Base-by-base conservation (phyloP, 2,113 vertebrate species). In the Orthonyx spaldingii region DNA sequence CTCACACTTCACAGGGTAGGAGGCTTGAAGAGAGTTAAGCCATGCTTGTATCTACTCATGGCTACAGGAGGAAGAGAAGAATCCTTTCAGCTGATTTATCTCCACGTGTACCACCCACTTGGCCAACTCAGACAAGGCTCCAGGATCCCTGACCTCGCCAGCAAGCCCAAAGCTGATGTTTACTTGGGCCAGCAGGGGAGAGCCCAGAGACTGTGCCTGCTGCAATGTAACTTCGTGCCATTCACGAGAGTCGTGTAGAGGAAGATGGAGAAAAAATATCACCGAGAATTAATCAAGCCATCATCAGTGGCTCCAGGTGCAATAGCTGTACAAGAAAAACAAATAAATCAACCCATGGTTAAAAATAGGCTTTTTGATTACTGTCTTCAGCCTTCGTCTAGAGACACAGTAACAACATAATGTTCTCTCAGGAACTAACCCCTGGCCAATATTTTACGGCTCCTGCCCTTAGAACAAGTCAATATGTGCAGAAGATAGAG, bases 281-380 rank as follows among this genome's bases (percentile, higher is more conserved):
- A 63, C 66, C 1, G 2, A 66, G 85, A 94, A 94, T 95, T 96
- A 96, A 95, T 96, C 95, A 96, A 96, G 72, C 88, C 94, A 97
- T 92, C 95, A 92, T 82, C 92, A 87, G 81, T 49, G 63, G 84
- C 74, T 91, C 81, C 93, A 90, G 78, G 88, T 96, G 90, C 94
- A 95, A 94, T 71, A 94, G 86, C 83, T 76, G 64, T 50, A 89
- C 65, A 82, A 93, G 88, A 75, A 95, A 96, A 97, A 92, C 89
- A 97, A 96, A 97, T 96, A 95, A 94, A 95, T 96, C 96, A 97
- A 71, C 76, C 61, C 65, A 84, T 15, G 49, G 92, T 95, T 97
- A 96, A 96, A 96, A 97, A 96, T 94, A 97, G 93, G 53, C 74
- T 65, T 94, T 95, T 95, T 95, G 96, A 97, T 97, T 96, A 93